phyloP scores from a whole-genome alignment of 2,888 invertebrate genomes.

The Drosophila peninsularis region DNA sequence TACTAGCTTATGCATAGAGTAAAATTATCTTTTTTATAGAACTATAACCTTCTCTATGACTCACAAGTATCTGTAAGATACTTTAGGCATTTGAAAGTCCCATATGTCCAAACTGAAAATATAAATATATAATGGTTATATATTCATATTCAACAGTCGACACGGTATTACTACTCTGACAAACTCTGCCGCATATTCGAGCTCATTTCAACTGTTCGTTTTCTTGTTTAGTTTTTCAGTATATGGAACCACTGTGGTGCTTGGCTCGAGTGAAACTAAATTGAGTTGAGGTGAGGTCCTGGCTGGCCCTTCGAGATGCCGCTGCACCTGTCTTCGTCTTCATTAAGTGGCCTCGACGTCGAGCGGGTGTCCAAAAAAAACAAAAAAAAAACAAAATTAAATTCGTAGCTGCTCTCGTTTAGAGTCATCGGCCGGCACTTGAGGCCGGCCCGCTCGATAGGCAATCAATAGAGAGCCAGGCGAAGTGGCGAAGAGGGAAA shows the following conservation, averaged over 20 bases:
- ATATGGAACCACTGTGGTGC: background rate
- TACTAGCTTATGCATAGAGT: too few species aligned
- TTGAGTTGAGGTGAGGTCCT: constrained; percentile 12
- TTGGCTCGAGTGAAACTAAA: background rate
- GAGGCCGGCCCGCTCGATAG: constrained; percentile 44
- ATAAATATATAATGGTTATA: background rate
- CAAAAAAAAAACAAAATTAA: background rate
- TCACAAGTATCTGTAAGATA: background rate
- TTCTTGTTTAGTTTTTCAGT: background rate
- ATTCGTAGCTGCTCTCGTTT: constrained; percentile 34
- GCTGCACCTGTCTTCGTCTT: constrained; percentile 64
- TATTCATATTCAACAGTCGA: background rate
- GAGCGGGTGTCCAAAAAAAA: constrained; percentile 21
- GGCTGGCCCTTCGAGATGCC: constrained; percentile 13
- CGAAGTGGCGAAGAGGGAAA: background rate
- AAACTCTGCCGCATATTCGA: background rate
- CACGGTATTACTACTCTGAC: too few species aligned
- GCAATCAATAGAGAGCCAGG: constrained; percentile 52
- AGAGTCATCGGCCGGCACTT: constrained; percentile 42
- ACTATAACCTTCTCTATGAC: background rate
- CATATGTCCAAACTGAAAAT: background rate
- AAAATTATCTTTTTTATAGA: too few species aligned
- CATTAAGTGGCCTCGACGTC: constrained; percentile 51
- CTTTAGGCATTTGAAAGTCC: too few species aligned
- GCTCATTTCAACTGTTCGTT: background rate